Evolutionary conservation across 2,797 vertebrate genomes (phyloP), one percentile per base, ranked within the genome.

Genomic region (Masticophis lateralis): DNA sequence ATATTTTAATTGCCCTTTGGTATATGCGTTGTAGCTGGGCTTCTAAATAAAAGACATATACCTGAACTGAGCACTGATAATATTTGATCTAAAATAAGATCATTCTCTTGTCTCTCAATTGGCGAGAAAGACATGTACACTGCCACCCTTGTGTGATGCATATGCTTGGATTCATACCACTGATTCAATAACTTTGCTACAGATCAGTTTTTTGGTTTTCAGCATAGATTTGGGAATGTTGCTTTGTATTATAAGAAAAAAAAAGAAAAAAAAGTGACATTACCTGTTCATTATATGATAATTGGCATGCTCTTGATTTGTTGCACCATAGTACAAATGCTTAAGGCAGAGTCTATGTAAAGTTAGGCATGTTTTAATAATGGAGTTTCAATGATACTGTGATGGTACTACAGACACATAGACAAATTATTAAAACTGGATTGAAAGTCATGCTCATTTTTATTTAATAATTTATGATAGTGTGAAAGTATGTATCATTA

Each of bases 361-460:
- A 59, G 74, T 37, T 92, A 74, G 53, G 47, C 20, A 27, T 86
- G 32, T 53, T 22, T 79, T 61, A 53, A 2, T 0, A 2, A 32
- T 83, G 53, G 13, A 94, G 63, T 93, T 79, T 57, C 91, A 79
- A 61, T 91, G 88, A 86, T 93, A 16, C 60, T 93, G 3, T 2
- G 20, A 56, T 89, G 18, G 55, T 66, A 63, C 32, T 88, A 22
- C 60, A 92, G 22, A 55, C 37, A 66, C 56, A n/a, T 2, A 43
- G 10, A 14, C 37, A 83, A 43, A 90, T 86, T 13, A 10, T 37
- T 37, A 63, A 56, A 83, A 55, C 2, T 25, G 27, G 57, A 18
- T 20, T 87, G 94, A 90, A 91, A 92, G 87, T 92, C 27, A 55
- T 37, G 4, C 32, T 94, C 1, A 43, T 92, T 93, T 69, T 94